These are phyloP conservation scores for Tortricodes alternella DNA, from an alignment of 2,888 invertebrate genomes.

Conservation along the genomic window DNA sequence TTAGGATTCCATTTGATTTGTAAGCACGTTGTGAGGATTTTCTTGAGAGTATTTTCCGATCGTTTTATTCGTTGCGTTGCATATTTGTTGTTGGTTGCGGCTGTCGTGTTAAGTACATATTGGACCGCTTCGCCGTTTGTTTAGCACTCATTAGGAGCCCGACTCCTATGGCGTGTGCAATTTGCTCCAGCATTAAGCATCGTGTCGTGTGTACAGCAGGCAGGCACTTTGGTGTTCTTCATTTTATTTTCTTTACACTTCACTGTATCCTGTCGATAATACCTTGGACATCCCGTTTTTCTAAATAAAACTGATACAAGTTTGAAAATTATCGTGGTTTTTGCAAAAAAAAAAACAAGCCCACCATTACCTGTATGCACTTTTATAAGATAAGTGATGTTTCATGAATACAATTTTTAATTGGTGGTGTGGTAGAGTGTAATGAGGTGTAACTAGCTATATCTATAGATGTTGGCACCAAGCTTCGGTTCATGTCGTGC, in stretches of 20 bases:
- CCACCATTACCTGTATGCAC: too few species aligned
- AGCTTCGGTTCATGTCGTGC: slow-evolving; percentile 58
- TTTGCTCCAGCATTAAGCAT: slow-evolving; percentile 32
- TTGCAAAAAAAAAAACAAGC: too few species aligned
- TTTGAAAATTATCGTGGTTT: too few species aligned
- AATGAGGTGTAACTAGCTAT: slow-evolving; percentile 10
- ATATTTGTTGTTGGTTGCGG: slow-evolving; percentile 63
- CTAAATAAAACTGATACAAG: too few species aligned
- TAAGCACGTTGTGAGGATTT: slow-evolving; percentile 49
- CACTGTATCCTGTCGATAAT: not conserved
- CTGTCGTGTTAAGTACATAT: slow-evolving; percentile 52
- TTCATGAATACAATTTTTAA: not conserved
- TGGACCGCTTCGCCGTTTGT: slow-evolving; percentile 56
- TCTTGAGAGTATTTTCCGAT: slow-evolving; percentile 57
- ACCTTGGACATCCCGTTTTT: not conserved
- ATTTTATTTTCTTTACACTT: not conserved
- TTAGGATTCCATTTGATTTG: slow-evolving; percentile 63
- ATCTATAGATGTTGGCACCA: slow-evolving; percentile 46
- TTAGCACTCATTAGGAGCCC: slow-evolving; percentile 51
- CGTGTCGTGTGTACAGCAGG: slow-evolving; percentile 1
- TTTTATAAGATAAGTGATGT: too few species aligned
- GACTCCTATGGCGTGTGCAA: slow-evolving; percentile 25
- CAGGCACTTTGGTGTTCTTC: not conserved
- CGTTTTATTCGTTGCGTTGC: slow-evolving; percentile 64
- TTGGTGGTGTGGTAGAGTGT: slow-evolving; percentile 2